Conservation (phyloP, 2,888 invertebrate genomes). For the Philhelius pedissequus region DNA sequence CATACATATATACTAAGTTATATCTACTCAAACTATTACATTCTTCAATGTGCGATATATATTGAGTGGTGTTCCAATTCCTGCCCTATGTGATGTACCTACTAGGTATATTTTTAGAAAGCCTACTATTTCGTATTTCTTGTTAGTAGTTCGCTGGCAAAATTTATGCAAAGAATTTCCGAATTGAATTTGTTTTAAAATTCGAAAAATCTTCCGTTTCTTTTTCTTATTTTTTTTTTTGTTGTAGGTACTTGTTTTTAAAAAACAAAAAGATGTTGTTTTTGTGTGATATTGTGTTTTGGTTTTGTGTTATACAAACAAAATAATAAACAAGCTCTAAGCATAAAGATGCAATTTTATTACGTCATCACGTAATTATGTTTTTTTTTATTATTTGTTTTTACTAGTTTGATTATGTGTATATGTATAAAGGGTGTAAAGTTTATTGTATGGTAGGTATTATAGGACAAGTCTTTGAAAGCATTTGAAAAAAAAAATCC, state of each 20-base stretch:
- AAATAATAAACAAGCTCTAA: background rate
- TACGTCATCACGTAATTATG: slow-evolving; percentile 47
- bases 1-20: background rate
- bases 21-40: background rate
- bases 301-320: background rate
- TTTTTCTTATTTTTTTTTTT: background rate
- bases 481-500: no score
- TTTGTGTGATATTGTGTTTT: background rate
- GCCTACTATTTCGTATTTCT: slow-evolving; percentile 13
- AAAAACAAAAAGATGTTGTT: background rate
- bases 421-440: slow-evolving; percentile 12
- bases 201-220: background rate
- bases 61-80: slow-evolving; percentile 30
- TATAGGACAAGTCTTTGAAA: no score
- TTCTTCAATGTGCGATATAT: background rate
- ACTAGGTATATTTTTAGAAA: slow-evolving; percentile 56
- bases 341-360: slow-evolving; percentile 32
- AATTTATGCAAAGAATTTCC: slow-evolving; percentile 19
- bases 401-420: background rate
- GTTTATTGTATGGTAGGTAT: no score
- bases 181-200: background rate
- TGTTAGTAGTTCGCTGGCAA: background rate
- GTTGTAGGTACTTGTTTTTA: no score
- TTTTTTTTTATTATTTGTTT: slow-evolving; percentile 18
- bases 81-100: slow-evolving; percentile 29